These are phyloP conservation scores for Planiliza haematocheilus DNA, from an alignment of 2,113 vertebrate genomes.

Conservation along the genomic window DNA sequence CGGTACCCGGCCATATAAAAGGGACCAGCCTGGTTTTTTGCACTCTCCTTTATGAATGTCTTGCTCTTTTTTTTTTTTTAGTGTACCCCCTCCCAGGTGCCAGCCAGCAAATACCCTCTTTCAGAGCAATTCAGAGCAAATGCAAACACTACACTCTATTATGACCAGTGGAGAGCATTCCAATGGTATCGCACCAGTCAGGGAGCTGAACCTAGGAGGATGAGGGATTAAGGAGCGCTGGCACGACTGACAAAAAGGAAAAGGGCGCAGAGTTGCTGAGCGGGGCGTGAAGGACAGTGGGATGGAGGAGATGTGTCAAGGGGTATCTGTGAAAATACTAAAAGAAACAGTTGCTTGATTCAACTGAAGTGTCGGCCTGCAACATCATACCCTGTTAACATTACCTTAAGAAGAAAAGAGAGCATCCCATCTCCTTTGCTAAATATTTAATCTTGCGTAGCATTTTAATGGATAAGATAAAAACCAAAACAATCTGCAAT, in stretches of 20 bases:
- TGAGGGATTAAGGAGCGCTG: conserved; percentile 64
- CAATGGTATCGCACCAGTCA: conserved; percentile 66
- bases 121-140: conserved; percentile 77
- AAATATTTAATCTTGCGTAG: conserved; percentile 11
- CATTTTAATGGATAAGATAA: neutral
- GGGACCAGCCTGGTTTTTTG: conserved; percentile 76
- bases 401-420: no score
- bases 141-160: conserved; percentile 80
- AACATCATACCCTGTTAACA: no score
- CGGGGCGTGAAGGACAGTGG: conserved; percentile 34
- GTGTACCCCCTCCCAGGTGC: conserved; percentile 74
- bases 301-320: conserved; percentile 23
- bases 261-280: conserved; percentile 38
- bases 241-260: conserved; percentile 50
- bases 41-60: conserved; percentile 78
- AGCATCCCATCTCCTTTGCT: neutral
- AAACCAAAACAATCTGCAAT: neutral
- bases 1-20: conserved; percentile 69
- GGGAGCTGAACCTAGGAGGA: conserved; percentile 57
- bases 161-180: conserved; percentile 75
- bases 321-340: conserved; percentile 3
- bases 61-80: conserved; percentile 84
- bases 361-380: no score
- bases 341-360: neutral
- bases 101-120: conserved; percentile 76